phyloP scores from a whole-genome alignment of 2,797 vertebrate species.

The Enteromius thamalakanensis region DNA sequence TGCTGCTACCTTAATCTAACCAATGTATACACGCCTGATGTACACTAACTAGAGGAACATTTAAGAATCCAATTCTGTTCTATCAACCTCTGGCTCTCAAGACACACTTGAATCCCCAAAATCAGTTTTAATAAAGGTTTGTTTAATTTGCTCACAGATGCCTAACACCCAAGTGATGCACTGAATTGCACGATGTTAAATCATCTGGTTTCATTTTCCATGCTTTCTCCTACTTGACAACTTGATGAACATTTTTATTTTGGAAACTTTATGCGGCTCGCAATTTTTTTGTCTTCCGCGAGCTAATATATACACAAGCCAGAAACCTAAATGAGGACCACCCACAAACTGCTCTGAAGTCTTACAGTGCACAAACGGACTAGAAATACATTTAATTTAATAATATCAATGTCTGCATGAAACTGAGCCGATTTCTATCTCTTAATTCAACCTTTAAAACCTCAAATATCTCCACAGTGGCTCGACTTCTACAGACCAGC shows the following conservation, averaged over 20 bases:
- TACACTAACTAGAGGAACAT: not conserved
- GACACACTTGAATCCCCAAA: not conserved
- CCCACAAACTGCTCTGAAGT: constrained; percentile 61
- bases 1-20: not conserved
- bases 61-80: not conserved
- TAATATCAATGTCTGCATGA: constrained; percentile 51
- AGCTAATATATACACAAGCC: constrained; percentile 63
- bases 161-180: not conserved
- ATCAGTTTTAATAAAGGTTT: not conserved
- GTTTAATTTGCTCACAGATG: not conserved
- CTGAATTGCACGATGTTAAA: not conserved
- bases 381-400: constrained; percentile 45
- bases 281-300: constrained; percentile 69
- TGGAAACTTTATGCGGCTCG: constrained; percentile 55
- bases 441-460: not conserved
- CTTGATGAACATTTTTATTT: constrained; percentile 49
- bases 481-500: constrained; percentile 15
- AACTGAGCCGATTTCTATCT: constrained; percentile 17
- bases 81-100: not conserved
- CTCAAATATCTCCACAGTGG: constrained; percentile 37
- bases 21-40: not conserved
- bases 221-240: not conserved
- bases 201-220: constrained; percentile 7
- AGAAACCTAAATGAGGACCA: constrained; percentile 65
- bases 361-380: constrained; percentile 33